Conservation (phyloP, 1,140 invertebrate species). For the Tyrophagus putrescentiae region DNA sequence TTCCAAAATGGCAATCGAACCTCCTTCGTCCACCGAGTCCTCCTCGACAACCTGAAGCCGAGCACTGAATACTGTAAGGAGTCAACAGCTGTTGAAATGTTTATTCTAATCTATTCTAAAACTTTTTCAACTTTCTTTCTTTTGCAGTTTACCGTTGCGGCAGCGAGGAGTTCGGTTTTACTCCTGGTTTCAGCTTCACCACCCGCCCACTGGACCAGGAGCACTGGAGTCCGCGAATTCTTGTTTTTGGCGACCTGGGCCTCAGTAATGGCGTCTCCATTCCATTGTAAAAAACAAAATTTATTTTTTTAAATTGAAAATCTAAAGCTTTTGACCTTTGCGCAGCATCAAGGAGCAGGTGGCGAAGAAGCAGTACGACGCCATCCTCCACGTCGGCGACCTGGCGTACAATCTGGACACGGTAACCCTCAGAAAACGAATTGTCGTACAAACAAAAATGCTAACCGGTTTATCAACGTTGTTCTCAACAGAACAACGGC, state of each 20-base stretch:
- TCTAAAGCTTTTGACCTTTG: background rate
- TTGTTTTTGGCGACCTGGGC: conserved; percentile 42
- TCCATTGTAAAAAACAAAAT: conserved; percentile 33
- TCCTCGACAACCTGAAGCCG: conserved; percentile 43
- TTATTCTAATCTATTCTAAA: background rate
- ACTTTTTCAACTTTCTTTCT: background rate
- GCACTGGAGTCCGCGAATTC: conserved; percentile 36
- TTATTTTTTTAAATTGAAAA: conserved; percentile 26
- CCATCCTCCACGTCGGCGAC: conserved; percentile 47
- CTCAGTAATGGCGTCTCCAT: conserved; percentile 39
- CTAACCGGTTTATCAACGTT: conserved; percentile 9
- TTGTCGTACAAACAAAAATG: background rate
- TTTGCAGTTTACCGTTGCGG: conserved; percentile 33
- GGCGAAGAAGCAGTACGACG: conserved; percentile 37
- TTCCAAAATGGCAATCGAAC: conserved; percentile 44
- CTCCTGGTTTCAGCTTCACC: conserved; percentile 34
- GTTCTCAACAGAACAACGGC: background rate
- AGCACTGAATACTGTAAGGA: conserved; percentile 47
- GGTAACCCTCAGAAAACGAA: conserved; percentile 34
- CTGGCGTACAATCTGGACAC: conserved; percentile 89
- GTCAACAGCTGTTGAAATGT: too few relatives aligned
- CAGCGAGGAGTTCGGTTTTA: conserved; percentile 32
- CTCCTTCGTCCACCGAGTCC: conserved; percentile 67
- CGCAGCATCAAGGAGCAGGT: conserved; percentile 28
- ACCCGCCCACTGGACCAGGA: conserved; percentile 29